These are phyloP conservation scores for Heliothis peltigera DNA, from an alignment of 2,888 invertebrate species.

Conservation along the genomic window DNA sequence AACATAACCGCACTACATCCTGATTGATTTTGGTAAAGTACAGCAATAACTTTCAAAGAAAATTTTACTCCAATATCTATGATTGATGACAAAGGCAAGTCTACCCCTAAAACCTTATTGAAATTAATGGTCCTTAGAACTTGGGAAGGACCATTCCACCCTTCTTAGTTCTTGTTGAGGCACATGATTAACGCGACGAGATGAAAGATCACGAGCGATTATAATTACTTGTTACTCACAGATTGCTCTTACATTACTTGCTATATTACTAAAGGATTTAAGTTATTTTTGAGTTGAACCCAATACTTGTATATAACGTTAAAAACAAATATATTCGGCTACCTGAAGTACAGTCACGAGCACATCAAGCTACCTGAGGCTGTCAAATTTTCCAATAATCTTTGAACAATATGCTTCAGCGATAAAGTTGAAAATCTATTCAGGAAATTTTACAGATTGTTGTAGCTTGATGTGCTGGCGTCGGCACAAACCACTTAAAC, in stretches of 20 bases:
- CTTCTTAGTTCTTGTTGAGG: slow-evolving; percentile 38
- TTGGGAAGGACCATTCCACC: slow-evolving; percentile 27
- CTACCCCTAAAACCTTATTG: slow-evolving; percentile 41
- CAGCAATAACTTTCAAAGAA: slow-evolving; percentile 3
- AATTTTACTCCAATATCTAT: slow-evolving; percentile 24
- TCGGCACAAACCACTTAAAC: too few relatives aligned
- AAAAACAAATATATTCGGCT: too few relatives aligned
- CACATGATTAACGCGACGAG: slow-evolving; percentile 48
- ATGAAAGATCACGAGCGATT: slow-evolving; percentile 47
- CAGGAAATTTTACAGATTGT: too few relatives aligned
- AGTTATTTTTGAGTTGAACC: not conserved
- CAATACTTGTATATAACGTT: not conserved
- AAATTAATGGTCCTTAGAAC: slow-evolving; percentile 49
- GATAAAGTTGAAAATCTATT: too few relatives aligned
- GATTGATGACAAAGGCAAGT: slow-evolving; percentile 34
- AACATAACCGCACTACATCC: not conserved
- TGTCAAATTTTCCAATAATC: too few relatives aligned
- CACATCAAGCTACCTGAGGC: too few relatives aligned
- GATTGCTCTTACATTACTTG: slow-evolving; percentile 37
- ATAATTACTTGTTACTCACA: slow-evolving; percentile 42
- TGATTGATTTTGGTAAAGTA: slow-evolving; percentile 1
- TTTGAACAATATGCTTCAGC: too few relatives aligned
- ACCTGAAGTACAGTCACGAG: too few relatives aligned
- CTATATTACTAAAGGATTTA: slow-evolving; percentile 22
- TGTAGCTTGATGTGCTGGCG: too few relatives aligned